Conservation (phyloP, 2,888 invertebrate genomes). For the Muschampia plurimacula region DNA sequence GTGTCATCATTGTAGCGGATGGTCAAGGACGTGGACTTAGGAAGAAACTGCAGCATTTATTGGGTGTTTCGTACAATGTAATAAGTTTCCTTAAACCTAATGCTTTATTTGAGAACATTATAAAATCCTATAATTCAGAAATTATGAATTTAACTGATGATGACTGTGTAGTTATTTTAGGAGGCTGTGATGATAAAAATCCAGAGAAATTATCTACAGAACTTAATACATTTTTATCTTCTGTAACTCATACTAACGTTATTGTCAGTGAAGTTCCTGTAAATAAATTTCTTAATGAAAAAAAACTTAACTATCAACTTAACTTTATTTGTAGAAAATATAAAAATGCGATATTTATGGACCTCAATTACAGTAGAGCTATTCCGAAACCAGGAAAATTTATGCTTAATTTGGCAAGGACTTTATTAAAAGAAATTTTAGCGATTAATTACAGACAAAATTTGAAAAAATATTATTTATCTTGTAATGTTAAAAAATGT, state of each 20-base stretch:
- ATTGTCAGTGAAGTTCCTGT: constrained; percentile 4
- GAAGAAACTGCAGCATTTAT: constrained; percentile 4
- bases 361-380: constrained; percentile 2
- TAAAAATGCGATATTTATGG: background rate
- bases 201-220: constrained; percentile 2
- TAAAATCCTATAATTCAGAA: background rate
- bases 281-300: constrained; percentile 18
- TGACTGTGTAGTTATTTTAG: constrained; percentile 15
- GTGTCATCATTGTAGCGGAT: constrained; percentile 1
- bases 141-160: background rate
- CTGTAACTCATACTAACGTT: constrained; percentile 7
- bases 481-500: background rate
- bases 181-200: constrained; percentile 13
- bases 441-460: constrained; percentile 5
- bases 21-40: constrained; percentile 6
- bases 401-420: background rate
- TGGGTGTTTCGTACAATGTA: background rate
- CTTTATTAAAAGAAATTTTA: constrained; percentile 10
- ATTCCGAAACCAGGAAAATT: constrained; percentile 1
- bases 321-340: constrained; percentile 10
- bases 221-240: constrained; percentile 10
- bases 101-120: background rate
- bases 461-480: background rate
- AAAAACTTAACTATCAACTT: constrained; percentile 1
- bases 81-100: constrained; percentile 9